Evolutionary conservation across 2,888 invertebrate genomes (phyloP), one percentile per base, ranked within the genome.

Genomic region (Trimorus sp.): DNA sequence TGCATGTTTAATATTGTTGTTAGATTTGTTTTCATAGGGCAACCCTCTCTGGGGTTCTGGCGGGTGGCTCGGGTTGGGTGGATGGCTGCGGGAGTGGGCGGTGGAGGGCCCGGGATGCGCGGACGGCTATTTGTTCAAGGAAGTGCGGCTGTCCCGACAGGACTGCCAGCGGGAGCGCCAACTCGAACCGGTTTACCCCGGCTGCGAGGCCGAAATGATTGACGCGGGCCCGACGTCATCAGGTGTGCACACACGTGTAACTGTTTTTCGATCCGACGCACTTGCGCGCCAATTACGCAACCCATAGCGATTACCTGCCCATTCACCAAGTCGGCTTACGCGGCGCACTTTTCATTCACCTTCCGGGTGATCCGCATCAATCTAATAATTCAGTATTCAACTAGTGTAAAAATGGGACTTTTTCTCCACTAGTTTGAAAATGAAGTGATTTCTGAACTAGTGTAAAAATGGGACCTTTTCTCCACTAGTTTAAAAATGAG

Each of bases 31-130:
- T n/a, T n/a, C n/a, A n/a, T n/a, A n/a, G 97, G 97, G 96, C 42
- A 98, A 97, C 92, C 97, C 97, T 0, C 92, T 98, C 81, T 93
- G 94, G 26, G 97, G 97, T 89, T 95, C 96, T 62, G 97, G 97
- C 89, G 95, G 95, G 83, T 94, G 97, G 90, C 93, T 96, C 69
- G 97, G 97, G 97, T 92, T 97, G 1, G 94, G 96, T 86, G 95
- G 95, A 3, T 97, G 97, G 97, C 92, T 97, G 37, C 94, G 95
- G 82, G 96, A 97, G 90, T 94, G 95, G 0, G 94, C 95, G 36
- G 93, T 94, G 3, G 93, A 95, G 7, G 97, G 97, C 3, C 97
- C 97, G 6, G 94, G 94, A 88, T 97, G 97, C 89, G 94, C 94
- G 37, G 96, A 97, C 88, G 97, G 97, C 0, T 94, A 95, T 15